phyloP scores from a whole-genome alignment of 2,797 vertebrate genomes.

The Lepus oiostolus region DNA sequence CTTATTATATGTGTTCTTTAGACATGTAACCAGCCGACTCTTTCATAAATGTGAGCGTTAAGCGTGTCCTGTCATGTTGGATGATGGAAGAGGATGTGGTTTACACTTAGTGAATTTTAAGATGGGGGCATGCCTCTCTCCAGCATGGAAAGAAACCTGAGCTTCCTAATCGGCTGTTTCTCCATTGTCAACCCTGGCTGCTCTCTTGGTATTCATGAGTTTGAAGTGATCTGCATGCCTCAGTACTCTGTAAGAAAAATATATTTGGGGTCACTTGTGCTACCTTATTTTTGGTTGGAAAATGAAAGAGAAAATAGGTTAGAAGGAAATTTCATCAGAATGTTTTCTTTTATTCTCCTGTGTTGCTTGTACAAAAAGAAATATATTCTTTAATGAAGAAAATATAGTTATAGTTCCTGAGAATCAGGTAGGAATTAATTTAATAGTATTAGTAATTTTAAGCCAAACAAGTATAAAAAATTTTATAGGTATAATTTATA shows the following conservation, averaged over 20 bases:
- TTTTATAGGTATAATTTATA: not conserved
- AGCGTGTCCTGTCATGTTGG: not conserved
- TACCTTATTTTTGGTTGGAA: not conserved
- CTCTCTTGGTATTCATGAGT: slow-evolving; percentile 47
- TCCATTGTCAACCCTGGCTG: not conserved
- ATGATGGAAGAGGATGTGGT: slow-evolving; percentile 7
- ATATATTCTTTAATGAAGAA: slow-evolving; percentile 33
- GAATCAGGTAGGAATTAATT: not conserved
- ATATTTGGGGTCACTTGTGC: not conserved
- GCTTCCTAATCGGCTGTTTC: not conserved
- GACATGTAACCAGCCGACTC: not conserved
- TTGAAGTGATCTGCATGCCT: not conserved
- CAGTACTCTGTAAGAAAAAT: not conserved
- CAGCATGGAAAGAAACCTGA: not conserved
- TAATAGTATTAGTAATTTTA: slow-evolving; percentile 5
- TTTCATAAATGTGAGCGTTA: not conserved
- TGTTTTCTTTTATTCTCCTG: slow-evolving; percentile 26
- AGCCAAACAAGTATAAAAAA: slow-evolving; percentile 41
- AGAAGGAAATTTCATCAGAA: slow-evolving; percentile 31
- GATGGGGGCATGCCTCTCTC: not conserved
- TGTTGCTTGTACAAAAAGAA: slow-evolving; percentile 7
- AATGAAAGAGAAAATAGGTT: slow-evolving; percentile 15
- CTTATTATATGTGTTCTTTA: not conserved
- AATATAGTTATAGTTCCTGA: not conserved
- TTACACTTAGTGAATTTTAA: slow-evolving; percentile 28